Evolutionary conservation across 2,797 vertebrate genomes (phyloP).

Genomic region (Sebastes itinus): DNA sequence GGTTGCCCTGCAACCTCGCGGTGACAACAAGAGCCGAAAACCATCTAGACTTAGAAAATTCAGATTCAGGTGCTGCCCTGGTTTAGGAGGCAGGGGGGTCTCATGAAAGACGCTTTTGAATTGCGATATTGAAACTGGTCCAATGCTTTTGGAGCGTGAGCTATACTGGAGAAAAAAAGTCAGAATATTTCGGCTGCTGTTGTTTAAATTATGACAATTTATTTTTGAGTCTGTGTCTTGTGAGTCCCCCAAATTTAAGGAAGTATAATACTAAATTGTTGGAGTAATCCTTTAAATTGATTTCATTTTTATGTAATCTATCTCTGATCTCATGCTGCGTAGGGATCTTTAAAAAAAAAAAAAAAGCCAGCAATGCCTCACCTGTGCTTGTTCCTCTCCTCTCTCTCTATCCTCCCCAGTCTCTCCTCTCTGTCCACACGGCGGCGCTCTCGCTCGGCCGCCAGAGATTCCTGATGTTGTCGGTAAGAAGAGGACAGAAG

Average conservation of each 20-base stretch:
- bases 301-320: fast-evolving
- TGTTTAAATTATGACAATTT: neutral
- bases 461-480: constrained; percentile 95
- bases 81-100: neutral
- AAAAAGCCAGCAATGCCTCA: constrained; percentile 54
- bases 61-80: neutral
- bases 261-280: neutral
- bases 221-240: neutral
- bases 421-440: constrained; percentile 93
- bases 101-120: neutral
- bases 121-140: neutral
- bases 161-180: too few relatives aligned
- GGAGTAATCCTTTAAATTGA: neutral
- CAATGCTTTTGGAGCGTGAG: too few relatives aligned
- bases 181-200: neutral
- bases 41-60: neutral
- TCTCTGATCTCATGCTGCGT: neutral
- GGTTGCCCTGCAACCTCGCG: neutral
- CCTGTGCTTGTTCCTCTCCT: constrained; percentile 97
- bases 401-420: constrained; percentile 92
- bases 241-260: neutral
- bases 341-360: neutral
- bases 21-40: neutral
- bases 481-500: constrained; percentile 94
- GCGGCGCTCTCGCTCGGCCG: constrained; percentile 92